Evolutionary conservation across 2,888 invertebrate genomes (phyloP), one percentile per base, ranked within the genome.

Genomic region (Elegia similella): DNA sequence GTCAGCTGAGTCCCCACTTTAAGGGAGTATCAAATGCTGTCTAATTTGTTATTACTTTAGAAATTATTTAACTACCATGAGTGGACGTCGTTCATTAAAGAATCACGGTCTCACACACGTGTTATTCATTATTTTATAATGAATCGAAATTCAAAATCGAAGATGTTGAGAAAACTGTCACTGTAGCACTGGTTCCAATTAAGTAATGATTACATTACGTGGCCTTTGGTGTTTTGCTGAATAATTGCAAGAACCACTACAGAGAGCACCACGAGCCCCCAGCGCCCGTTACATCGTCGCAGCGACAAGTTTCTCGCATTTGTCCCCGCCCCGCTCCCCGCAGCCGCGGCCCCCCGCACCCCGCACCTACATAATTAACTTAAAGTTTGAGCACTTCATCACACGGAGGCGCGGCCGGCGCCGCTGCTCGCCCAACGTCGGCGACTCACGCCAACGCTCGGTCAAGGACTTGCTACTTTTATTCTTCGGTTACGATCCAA

Each of bases 331-430:
- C 29, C 6, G 10, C 15, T n/a, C 15, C 15, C 32, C 32, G 23
- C 48, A n/a, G 32, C 29, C 2, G n/a, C 15, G 15, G 13, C 8
- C 48, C 7, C 48, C n/a, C 32, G 23, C 2, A 23, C 12, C 38
- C 38, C 38, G 15, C 48, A 15, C 48, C 48, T 32, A 1, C 32
- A 15, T 48, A 48, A 48, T 32, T 32, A 55, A 58, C 62, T 30
- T 42, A 15, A 53, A 53, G 42, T 42, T 42, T 23, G 34, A 43
- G 23, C 43, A 13, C 42, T 57, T 53, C 43, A 43, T 15, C 32
- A 38, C 34, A 43, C 15, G 32, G 10, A 48, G 48, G 48, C 48
- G 48, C 48, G 46, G 23, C 46, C 23, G 3, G 17, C 10, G 10
- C 23, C 10, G 23, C 23, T 5, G 17, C 17, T 1, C 47, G 29